These are phyloP conservation scores for Salmo trutta DNA, from an alignment of 2,797 vertebrate species.

Conservation along the genomic window DNA sequence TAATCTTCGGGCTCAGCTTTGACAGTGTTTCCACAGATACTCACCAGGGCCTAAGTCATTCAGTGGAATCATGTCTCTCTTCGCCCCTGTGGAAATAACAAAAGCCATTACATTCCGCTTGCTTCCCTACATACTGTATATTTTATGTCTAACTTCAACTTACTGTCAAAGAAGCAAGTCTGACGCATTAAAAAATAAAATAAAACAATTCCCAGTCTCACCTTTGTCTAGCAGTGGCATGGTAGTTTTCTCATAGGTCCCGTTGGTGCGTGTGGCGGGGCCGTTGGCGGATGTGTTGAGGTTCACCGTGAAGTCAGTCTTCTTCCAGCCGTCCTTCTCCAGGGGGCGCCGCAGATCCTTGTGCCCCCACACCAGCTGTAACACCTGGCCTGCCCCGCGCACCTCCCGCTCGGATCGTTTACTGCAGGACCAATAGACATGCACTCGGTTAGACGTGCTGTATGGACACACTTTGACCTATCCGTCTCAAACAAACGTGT, in stretches of 20 bases:
- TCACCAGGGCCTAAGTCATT: constrained; percentile 91
- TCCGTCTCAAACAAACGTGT: background rate
- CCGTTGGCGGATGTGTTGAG: constrained; percentile 73
- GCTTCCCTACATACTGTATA: too few species aligned
- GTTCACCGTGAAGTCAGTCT: constrained; percentile 91
- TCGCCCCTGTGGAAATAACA: constrained; percentile 72
- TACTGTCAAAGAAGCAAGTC: background rate
- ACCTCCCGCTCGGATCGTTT: constrained; percentile 93
- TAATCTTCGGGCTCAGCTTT: background rate
- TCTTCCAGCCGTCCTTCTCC: constrained; percentile 98
- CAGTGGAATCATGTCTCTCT: constrained; percentile 94
- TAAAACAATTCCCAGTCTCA: constrained; percentile 25
- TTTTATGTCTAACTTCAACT: background rate
- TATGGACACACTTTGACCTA: background rate
- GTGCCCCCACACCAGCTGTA: constrained; percentile 95
- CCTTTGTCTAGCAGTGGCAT: constrained; percentile 92
- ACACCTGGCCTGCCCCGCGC: constrained; percentile 87
- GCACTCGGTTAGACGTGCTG: background rate
- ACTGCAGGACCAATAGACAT: constrained; percentile 57
- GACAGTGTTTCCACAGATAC: constrained; percentile 31
- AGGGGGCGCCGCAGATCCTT: constrained; percentile 91
- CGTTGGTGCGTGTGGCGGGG: constrained; percentile 76
- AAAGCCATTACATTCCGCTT: too few species aligned
- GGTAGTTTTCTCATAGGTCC: constrained; percentile 91
- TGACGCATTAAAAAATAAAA: background rate